phyloP scores from a whole-genome alignment of 2,797 vertebrate species.

The Neostethus bicornis region DNA sequence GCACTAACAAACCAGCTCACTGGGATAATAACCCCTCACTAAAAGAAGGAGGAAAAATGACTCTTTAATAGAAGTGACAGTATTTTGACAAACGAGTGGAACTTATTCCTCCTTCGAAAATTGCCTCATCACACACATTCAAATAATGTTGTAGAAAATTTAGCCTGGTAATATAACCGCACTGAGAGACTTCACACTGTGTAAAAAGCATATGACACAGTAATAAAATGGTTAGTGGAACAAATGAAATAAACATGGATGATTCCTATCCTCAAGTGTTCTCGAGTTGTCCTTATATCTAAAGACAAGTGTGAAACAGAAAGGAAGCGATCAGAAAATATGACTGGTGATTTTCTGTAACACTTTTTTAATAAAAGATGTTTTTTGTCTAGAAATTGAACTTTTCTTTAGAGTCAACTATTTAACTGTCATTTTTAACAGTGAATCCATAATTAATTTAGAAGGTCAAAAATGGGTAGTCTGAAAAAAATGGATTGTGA shows the following conservation, averaged over 20 bases:
- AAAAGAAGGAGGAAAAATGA: slow-evolving; percentile 8
- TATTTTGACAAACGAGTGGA: slow-evolving; percentile 61
- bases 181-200: slow-evolving; percentile 30
- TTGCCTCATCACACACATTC: slow-evolving; percentile 8
- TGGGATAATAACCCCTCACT: slow-evolving; percentile 24
- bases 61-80: slow-evolving; percentile 36
- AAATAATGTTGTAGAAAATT: slow-evolving; percentile 17
- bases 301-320: slow-evolving; percentile 14
- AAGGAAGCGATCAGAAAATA: slow-evolving; percentile 17
- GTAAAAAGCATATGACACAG: slow-evolving; percentile 27
- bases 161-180: slow-evolving; percentile 20
- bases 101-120: slow-evolving; percentile 40
- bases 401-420: no score
- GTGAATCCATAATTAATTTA: no score
- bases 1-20: slow-evolving; percentile 64
- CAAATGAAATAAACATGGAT: slow-evolving; percentile 44
- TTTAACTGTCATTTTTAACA: no score
- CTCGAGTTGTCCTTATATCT: slow-evolving; percentile 34
- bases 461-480: no score
- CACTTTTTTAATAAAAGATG: slow-evolving; percentile 9
- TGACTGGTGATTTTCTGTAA: slow-evolving; percentile 13
- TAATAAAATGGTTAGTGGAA: slow-evolving; percentile 66
- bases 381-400: no score
- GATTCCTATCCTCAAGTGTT: slow-evolving; percentile 35
- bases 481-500: no score